Evolutionary conservation across 2,113 vertebrate species (phyloP).

Genomic region (Patagioenas fasciata): DNA sequence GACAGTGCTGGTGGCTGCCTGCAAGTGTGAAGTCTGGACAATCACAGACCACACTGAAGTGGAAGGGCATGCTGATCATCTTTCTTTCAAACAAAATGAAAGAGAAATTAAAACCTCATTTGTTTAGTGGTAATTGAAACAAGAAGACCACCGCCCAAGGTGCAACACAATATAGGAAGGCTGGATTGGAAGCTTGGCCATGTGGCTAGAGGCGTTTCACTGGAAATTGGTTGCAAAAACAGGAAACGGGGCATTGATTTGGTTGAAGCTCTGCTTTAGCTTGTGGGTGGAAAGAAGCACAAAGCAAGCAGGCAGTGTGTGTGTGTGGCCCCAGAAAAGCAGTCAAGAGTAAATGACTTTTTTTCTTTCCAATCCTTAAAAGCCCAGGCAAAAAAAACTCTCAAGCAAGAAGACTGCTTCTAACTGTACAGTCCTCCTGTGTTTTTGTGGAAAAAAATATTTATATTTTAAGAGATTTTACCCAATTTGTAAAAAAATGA

Average conservation of each 20-base stretch:
- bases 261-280: not conserved
- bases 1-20: not conserved
- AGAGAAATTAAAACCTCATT: constrained; percentile 38
- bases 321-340: constrained; percentile 43
- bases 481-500: not conserved
- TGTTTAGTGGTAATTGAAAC: constrained; percentile 28
- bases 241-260: not conserved
- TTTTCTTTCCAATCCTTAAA: not conserved
- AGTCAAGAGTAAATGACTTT: not conserved
- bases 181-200: not conserved
- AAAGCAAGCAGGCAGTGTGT: not conserved
- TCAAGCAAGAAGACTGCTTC: not conserved
- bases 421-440: not conserved
- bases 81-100: not conserved
- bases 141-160: constrained; percentile 19
- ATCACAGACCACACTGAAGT: constrained; percentile 31
- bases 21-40: not conserved
- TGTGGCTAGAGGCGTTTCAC: not conserved
- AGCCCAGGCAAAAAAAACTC: not conserved
- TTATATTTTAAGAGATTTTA: not conserved
- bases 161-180: not conserved
- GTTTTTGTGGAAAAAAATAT: not conserved
- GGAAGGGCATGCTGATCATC: not conserved
- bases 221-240: constrained; percentile 17
- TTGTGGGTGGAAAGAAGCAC: not conserved